Evolutionary conservation across 2,888 invertebrate genomes (phyloP).

Genomic region (Phaedon cochleariae): DNA sequence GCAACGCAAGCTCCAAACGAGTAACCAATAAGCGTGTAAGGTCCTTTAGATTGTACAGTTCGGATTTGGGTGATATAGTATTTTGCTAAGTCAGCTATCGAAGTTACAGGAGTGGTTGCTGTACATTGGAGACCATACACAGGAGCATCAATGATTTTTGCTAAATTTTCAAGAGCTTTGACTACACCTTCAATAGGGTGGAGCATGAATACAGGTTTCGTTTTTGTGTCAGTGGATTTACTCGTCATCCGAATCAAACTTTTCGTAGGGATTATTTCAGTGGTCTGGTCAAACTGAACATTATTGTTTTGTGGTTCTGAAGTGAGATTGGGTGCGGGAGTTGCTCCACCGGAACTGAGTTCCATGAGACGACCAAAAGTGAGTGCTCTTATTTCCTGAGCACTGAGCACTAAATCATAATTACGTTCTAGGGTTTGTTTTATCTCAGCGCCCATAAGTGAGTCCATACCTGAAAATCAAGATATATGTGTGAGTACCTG

Average conservation of each 20-base stretch:
- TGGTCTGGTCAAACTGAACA: conserved; percentile 62
- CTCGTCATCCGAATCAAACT: conserved; percentile 74
- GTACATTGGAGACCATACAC: conserved; percentile 94
- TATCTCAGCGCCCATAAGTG: conserved; percentile 98
- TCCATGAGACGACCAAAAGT: conserved; percentile 80
- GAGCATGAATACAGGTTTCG: conserved; percentile 72
- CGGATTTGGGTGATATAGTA: conserved; percentile 79
- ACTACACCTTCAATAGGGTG: conserved; percentile 93
- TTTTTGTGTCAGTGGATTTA: conserved; percentile 60
- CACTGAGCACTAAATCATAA: conserved; percentile 88
- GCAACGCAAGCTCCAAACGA: conserved; percentile 96
- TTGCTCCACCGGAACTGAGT: conserved; percentile 58
- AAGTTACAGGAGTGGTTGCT: conserved; percentile 74
- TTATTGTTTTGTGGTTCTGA: conserved; percentile 61
- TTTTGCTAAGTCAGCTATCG: conserved; percentile 76
- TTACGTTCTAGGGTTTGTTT: conserved; percentile 94
- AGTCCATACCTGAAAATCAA: conserved; percentile 78
- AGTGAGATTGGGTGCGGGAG: conserved; percentile 39
- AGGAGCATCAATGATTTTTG: conserved; percentile 75
- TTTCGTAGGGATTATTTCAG: conserved; percentile 79
- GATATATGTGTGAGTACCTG: not conserved
- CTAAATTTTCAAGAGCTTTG: conserved; percentile 74
- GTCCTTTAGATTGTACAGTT: conserved; percentile 79
- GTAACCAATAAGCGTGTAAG: conserved; percentile 91
- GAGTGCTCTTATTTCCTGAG: conserved; percentile 88